phyloP scores from a whole-genome alignment of 1,140 invertebrate genomes.

The Drosophila yakuba region DNA sequence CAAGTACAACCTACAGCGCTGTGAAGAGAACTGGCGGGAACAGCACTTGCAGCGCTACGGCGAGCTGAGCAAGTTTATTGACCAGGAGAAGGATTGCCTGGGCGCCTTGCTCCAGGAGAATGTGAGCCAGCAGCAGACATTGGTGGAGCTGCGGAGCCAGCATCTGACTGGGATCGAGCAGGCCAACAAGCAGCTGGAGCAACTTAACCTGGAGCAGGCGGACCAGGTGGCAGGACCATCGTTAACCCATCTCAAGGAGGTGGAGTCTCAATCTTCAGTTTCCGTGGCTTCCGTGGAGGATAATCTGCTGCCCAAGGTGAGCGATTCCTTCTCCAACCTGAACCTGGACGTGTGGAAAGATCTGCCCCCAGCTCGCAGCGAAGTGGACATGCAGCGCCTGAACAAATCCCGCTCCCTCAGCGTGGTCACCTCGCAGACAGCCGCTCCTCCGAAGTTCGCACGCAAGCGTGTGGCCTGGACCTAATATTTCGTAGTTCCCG shows the following conservation, averaged over 20 bases:
- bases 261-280: background rate
- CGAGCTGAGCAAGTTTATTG: conserved; percentile 56
- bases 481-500: conserved; percentile 21
- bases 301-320: conserved; percentile 46
- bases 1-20: conserved; percentile 65
- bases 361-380: conserved; percentile 50
- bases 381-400: conserved; percentile 45
- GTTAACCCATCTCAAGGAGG: background rate
- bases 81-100: conserved; percentile 46
- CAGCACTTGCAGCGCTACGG: conserved; percentile 63
- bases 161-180: conserved; percentile 84
- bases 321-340: conserved; percentile 68
- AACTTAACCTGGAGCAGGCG: conserved; percentile 70
- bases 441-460: conserved; percentile 68
- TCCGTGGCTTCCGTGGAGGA: background rate
- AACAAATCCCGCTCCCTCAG: conserved; percentile 64
- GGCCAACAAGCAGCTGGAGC: conserved; percentile 83
- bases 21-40: conserved; percentile 73
- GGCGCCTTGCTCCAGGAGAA: conserved; percentile 74
- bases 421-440: conserved; percentile 65
- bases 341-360: conserved; percentile 76
- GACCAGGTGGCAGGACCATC: background rate
- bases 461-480: conserved; percentile 80
- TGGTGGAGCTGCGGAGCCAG: conserved; percentile 82
- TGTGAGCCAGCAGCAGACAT: conserved; percentile 76